Conservation (phyloP, 2,888 invertebrate species). For the Clunio marinus region DNA sequence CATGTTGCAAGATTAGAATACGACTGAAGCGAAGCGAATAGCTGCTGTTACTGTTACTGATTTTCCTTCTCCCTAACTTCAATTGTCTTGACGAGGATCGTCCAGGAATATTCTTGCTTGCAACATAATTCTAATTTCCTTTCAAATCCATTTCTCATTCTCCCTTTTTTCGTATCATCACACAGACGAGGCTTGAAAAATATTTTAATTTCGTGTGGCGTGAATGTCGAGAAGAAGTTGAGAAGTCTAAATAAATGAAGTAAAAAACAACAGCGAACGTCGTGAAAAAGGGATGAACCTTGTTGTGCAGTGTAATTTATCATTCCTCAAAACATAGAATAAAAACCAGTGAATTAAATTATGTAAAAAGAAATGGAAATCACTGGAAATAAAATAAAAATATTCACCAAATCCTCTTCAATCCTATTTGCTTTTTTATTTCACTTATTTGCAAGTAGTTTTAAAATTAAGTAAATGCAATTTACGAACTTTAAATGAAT, state of each 20-base stretch:
- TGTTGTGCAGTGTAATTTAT: slow-evolving; percentile 30
- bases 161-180: too few species aligned
- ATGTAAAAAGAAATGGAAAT: too few species aligned
- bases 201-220: background rate
- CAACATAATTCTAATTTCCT: slow-evolving; percentile 32
- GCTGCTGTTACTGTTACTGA: slow-evolving; percentile 8
- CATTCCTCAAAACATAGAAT: slow-evolving; percentile 9
- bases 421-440: too few species aligned
- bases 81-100: background rate
- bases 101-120: background rate
- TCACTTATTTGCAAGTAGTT: background rate
- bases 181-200: too few species aligned
- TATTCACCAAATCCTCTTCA: too few species aligned
- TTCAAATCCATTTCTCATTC: background rate
- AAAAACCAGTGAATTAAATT: too few species aligned
- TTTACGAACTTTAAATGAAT: too few species aligned
- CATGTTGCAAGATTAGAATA: slow-evolving; percentile 33
- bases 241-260: too few species aligned
- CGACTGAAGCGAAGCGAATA: slow-evolving; percentile 13
- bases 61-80: background rate
- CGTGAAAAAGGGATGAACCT: slow-evolving; percentile 33
- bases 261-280: background rate
- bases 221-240: background rate
- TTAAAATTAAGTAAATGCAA: background rate
- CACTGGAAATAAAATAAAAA: too few species aligned